phyloP scores from a whole-genome alignment of 2,888 invertebrate genomes.

The Ectemnius cavifrons region DNA sequence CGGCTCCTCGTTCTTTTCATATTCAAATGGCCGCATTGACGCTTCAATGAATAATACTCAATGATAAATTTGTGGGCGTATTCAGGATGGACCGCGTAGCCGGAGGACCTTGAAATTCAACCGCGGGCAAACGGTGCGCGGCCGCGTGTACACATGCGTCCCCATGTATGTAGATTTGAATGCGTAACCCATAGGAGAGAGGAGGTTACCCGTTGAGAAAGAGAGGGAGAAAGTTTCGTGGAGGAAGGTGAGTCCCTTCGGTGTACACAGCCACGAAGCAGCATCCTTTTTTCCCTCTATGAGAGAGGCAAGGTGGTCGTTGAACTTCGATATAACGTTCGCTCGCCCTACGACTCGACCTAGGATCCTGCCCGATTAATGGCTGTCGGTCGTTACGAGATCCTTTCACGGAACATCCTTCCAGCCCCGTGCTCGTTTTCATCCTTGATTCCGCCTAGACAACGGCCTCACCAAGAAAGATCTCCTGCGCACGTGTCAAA shows the following conservation, averaged over 20 bases:
- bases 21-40: constrained; percentile 78
- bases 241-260: constrained; percentile 22
- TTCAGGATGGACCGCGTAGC: constrained; percentile 72
- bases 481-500: no score
- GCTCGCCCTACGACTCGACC: constrained; percentile 42
- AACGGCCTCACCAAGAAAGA: no score
- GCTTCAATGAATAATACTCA: constrained; percentile 78
- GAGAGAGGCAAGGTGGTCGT: constrained; percentile 42
- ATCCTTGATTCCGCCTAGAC: no score
- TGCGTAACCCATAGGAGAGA: constrained; percentile 58
- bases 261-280: constrained; percentile 15
- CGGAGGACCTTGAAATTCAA: constrained; percentile 71
- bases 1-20: constrained; percentile 75
- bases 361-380: constrained; percentile 36
- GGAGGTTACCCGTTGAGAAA: constrained; percentile 13
- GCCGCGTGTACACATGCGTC: constrained; percentile 22
- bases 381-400: constrained; percentile 10
- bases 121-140: constrained; percentile 60
- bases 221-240: constrained; percentile 22
- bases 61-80: constrained; percentile 78
- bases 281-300: constrained; percentile 18
- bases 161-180: constrained; percentile 58
- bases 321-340: constrained; percentile 59
- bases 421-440: no score
- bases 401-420: not conserved